Percentiles rank a stretch among this genome's conserved stretches.
Evolutionary conservation across 2,797 vertebrate species (phyloP).

Genomic region (Fratercula arctica): DNA sequence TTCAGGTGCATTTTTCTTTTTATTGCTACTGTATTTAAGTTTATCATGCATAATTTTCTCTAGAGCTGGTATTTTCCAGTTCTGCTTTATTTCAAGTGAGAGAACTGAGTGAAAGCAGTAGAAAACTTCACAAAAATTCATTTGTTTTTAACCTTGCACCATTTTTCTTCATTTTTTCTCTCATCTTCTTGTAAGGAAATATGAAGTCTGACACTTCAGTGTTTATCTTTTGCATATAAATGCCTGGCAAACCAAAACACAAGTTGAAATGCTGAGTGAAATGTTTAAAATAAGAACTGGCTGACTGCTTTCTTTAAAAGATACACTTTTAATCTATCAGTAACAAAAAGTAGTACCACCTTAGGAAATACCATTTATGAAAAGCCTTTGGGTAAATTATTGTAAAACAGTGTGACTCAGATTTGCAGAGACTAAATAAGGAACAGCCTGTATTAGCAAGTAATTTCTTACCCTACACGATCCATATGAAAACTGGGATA

Average conservation of each 20-base stretch:
- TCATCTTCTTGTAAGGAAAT: neutral
- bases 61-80: constrained; percentile 19
- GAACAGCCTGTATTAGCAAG: neutral
- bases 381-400: neutral
- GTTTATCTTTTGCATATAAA: constrained; percentile 30
- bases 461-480: neutral
- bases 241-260: neutral
- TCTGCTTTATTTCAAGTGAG: constrained; percentile 33
- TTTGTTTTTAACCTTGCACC: neutral
- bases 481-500: neutral
- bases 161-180: neutral
- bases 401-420: neutral
- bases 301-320: neutral
- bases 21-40: constrained; percentile 28
- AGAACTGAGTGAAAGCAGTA: neutral
- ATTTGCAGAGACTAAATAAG: neutral
- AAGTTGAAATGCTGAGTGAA: constrained; percentile 9
- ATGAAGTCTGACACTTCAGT: neutral
- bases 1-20: constrained; percentile 26
- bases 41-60: constrained; percentile 1
- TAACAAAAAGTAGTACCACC: neutral
- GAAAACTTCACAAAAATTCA: constrained; percentile 15
- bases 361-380: neutral
- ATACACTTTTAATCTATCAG: neutral
- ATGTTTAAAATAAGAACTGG: constrained; percentile 33